A percentile compares a stretch with the other conserved stretches of the same genome.
Evolutionary conservation across 2,797 vertebrate species (phyloP).

Genomic region (Trachops cirrhosus): DNA sequence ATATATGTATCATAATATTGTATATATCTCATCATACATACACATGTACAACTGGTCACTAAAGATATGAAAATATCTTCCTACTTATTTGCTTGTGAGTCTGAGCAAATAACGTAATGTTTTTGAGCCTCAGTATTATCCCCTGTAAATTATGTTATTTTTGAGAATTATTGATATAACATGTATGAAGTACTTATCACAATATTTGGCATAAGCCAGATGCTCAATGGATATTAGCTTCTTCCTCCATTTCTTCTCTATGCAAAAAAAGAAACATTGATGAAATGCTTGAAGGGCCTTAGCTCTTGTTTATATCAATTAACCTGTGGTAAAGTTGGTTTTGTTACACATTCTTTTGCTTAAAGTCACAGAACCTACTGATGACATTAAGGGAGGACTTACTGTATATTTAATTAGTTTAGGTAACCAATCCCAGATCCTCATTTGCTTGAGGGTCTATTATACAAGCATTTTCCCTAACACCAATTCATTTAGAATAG

Average conservation of each 20-base stretch:
- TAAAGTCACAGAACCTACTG: not conserved
- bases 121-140: not conserved
- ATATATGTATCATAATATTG: not conserved
- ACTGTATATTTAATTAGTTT: not conserved
- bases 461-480: not conserved
- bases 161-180: not conserved
- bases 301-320: not conserved
- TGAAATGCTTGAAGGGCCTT: not conserved
- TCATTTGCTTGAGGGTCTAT: not conserved
- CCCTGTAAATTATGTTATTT: not conserved
- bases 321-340: not conserved
- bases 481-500: not conserved
- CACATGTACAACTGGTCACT: not conserved
- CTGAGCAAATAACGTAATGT: not conserved
- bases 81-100: not conserved
- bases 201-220: not conserved
- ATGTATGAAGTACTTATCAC: not conserved
- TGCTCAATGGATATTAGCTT: not conserved
- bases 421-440: not conserved
- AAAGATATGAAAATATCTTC: not conserved
- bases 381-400: not conserved
- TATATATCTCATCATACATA: not conserved
- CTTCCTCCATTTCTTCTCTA: not conserved
- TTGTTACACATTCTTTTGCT: not conserved
- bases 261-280: not conserved